Conservation (phyloP, 2,888 invertebrate species). For the Camptogramma bilineatum region DNA sequence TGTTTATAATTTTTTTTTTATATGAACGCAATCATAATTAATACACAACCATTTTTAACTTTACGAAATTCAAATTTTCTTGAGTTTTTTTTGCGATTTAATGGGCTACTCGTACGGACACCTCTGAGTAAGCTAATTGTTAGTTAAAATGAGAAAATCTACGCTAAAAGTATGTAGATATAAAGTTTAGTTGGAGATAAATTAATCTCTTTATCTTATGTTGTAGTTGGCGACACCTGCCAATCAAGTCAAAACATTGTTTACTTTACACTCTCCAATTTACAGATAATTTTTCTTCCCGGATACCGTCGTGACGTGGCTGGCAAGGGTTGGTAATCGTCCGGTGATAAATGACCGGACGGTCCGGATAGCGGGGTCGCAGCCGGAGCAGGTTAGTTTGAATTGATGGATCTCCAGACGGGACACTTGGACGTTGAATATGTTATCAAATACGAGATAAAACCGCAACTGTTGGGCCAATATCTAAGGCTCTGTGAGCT, state of each 20-base stretch:
- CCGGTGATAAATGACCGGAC: slow-evolving; percentile 74
- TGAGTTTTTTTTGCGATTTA: too few relatives aligned
- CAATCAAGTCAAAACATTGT: slow-evolving; percentile 20
- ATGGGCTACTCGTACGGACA: too few relatives aligned
- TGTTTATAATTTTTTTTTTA: too few relatives aligned
- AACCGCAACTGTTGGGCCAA: background rate
- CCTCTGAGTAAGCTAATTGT: too few relatives aligned
- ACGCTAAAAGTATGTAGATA: too few relatives aligned
- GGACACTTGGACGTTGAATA: slow-evolving; percentile 30
- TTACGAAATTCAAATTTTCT: too few relatives aligned
- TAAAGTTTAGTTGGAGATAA: too few relatives aligned
- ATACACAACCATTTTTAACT: too few relatives aligned
- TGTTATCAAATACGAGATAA: slow-evolving; percentile 28
- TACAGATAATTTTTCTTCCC: slow-evolving; percentile 74
- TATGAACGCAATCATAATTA: too few relatives aligned
- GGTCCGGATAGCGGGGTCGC: slow-evolving; percentile 71
- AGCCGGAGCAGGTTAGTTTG: slow-evolving; percentile 61
- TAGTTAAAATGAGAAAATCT: too few relatives aligned
- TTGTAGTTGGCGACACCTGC: background rate
- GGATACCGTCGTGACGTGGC: slow-evolving; percentile 62
- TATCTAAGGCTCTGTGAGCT: too few relatives aligned
- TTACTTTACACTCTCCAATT: slow-evolving; percentile 42
- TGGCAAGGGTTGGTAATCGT: slow-evolving; percentile 73
- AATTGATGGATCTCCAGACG: slow-evolving; percentile 63
- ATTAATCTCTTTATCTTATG: too few relatives aligned